phyloP scores from a whole-genome alignment of 2,888 invertebrate species.

The Ennomos erosarius region DNA sequence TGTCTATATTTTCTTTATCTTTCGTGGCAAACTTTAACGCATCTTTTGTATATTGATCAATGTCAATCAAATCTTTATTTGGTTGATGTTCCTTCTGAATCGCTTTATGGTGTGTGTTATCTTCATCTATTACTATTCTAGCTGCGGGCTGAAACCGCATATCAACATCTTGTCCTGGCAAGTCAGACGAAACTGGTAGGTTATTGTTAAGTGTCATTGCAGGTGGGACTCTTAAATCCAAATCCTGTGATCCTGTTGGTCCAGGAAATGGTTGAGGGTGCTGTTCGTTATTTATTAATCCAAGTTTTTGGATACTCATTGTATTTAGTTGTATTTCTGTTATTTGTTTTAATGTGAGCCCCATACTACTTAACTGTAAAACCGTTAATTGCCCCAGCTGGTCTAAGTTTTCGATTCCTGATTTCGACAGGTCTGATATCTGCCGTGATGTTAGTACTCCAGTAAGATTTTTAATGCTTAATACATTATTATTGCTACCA shows the following conservation, averaged over 20 bases:
- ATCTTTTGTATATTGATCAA: slow-evolving; percentile 83
- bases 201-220: slow-evolving; percentile 56
- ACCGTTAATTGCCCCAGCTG: slow-evolving; percentile 86
- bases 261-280: slow-evolving; percentile 54
- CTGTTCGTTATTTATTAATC: slow-evolving; percentile 72
- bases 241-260: slow-evolving; percentile 65
- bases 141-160: slow-evolving; percentile 76
- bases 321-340: slow-evolving; percentile 87
- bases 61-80: slow-evolving; percentile 78
- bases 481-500: slow-evolving; percentile 66
- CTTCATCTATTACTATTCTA: slow-evolving; percentile 47
- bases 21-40: slow-evolving; percentile 79
- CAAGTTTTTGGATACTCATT: slow-evolving; percentile 84
- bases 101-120: slow-evolving; percentile 45
- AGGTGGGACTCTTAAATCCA: slow-evolving; percentile 79
- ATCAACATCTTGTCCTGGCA: slow-evolving; percentile 78
- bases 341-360: slow-evolving; percentile 85
- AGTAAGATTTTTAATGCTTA: slow-evolving; percentile 85
- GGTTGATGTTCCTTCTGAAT: slow-evolving; percentile 54
- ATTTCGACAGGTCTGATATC: slow-evolving; percentile 84
- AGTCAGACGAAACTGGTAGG: slow-evolving; percentile 57
- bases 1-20: slow-evolving; percentile 79
- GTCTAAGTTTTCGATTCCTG: slow-evolving; percentile 86
- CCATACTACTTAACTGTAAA: slow-evolving; percentile 85
- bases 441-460: slow-evolving; percentile 84